phyloP scores from a whole-genome alignment of 2,888 invertebrate species.

The Andricus quercusramuli region DNA sequence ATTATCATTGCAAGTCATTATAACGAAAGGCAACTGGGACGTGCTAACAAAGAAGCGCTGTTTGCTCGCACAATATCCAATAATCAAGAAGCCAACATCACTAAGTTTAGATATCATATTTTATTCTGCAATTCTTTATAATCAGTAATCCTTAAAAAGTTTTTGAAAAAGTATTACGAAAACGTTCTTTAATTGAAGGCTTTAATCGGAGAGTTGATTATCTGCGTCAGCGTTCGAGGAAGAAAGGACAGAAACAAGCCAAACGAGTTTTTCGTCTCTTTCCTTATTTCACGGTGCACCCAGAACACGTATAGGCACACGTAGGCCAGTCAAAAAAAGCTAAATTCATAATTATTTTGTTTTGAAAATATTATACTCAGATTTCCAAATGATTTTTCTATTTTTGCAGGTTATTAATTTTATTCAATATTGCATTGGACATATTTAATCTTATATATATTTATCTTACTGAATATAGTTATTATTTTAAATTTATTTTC shows the following conservation, averaged over 20 bases:
- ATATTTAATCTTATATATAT: neutral
- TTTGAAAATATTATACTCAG: neutral
- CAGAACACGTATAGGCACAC: slow-evolving; percentile 7
- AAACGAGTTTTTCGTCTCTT: slow-evolving; percentile 37
- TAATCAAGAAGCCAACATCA: slow-evolving; percentile 47
- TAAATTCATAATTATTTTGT: neutral
- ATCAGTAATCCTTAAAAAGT: neutral
- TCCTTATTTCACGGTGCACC: slow-evolving; percentile 12
- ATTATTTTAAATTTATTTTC: neutral
- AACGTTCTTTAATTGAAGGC: slow-evolving; percentile 24
- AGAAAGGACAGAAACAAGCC: slow-evolving; percentile 34
- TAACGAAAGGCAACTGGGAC: slow-evolving; percentile 51
- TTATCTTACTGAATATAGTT: neutral
- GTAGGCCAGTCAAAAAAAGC: neutral
- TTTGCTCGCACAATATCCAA: slow-evolving; percentile 18
- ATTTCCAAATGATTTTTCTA: neutral
- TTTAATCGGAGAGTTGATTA: slow-evolving; percentile 37
- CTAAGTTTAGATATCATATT: neutral
- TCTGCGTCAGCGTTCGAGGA: slow-evolving; percentile 18
- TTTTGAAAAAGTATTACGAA: neutral
- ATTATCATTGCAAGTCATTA: slow-evolving; percentile 49
- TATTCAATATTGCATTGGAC: too few relatives aligned
- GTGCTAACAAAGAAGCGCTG: slow-evolving; percentile 40
- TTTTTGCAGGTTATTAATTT: too few relatives aligned
- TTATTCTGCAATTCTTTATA: neutral